phyloP scores from a whole-genome alignment of 2,888 invertebrate genomes.

The Resseliella maxima region DNA sequence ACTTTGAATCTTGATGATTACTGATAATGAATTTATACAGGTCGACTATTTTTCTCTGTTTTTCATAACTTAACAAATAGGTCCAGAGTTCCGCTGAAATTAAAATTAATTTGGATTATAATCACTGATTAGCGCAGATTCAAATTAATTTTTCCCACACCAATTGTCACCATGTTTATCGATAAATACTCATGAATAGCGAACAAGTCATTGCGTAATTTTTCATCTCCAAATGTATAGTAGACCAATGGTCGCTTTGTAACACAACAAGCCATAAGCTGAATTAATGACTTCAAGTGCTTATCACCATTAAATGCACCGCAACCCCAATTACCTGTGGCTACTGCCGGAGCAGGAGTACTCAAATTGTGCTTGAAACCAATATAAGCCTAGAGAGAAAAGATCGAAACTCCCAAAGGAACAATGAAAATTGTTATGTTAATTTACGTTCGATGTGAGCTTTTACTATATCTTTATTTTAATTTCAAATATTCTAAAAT shows the following conservation, averaged over 20 bases:
- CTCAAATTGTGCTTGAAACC: conserved; percentile 71
- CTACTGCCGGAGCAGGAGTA: conserved; percentile 74
- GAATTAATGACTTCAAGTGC: conserved; percentile 79
- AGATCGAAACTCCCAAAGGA: conserved; percentile 59
- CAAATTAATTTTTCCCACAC: conserved; percentile 26
- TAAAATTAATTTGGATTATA: background rate
- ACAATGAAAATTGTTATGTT: no score
- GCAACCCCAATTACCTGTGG: conserved; percentile 96
- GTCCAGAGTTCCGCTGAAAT: conserved; percentile 21
- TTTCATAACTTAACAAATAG: background rate
- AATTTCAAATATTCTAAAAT: no score
- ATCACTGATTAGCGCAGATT: no score
- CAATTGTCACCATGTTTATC: conserved; percentile 72
- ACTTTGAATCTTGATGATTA: background rate
- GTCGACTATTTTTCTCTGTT: background rate
- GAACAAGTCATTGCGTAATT: conserved; percentile 74
- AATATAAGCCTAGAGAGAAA: conserved; percentile 77
- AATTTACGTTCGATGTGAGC: no score
- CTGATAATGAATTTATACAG: background rate
- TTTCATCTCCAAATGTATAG: conserved; percentile 82
- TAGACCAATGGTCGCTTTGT: conserved; percentile 79
- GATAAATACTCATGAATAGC: conserved; percentile 73
- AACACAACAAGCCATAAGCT: conserved; percentile 76
- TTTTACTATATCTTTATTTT: no score
- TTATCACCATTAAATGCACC: conserved; percentile 86